phyloP scores from a whole-genome alignment of 2,888 invertebrate species.

The Microctonus brassicae region DNA sequence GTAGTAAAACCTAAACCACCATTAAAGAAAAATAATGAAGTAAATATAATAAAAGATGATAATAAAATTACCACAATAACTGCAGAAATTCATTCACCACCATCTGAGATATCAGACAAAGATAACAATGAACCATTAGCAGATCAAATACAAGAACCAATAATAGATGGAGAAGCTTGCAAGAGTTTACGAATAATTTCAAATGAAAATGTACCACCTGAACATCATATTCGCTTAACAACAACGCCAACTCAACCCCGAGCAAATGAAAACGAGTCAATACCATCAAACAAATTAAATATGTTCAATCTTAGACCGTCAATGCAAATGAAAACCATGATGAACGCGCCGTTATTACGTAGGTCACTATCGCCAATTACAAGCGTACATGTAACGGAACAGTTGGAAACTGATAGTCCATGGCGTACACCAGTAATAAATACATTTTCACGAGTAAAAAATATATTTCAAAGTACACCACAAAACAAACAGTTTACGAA shows the following conservation, averaged over 20 bases:
- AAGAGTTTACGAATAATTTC: not conserved
- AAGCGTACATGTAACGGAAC: slow-evolving; percentile 30
- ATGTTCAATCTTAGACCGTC: slow-evolving; percentile 33
- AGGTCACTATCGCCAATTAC: slow-evolving; percentile 58
- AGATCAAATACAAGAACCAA: not conserved
- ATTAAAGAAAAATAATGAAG: not conserved
- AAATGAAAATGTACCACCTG: slow-evolving; percentile 23
- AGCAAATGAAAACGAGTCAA: slow-evolving; percentile 7
- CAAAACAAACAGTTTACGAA: slow-evolving; percentile 40
- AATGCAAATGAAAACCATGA: slow-evolving; percentile 37
- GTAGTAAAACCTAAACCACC: not conserved
- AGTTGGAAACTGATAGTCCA: slow-evolving; percentile 53
- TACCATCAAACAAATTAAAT: slow-evolving; percentile 39
- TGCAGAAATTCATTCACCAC: not conserved
- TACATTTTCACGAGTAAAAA: slow-evolving; percentile 53
- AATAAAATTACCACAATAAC: not conserved
- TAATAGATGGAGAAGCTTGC: too few species aligned
- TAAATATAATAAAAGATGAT: not conserved
- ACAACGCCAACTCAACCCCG: slow-evolving; percentile 33
- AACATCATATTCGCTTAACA: slow-evolving; percentile 27
- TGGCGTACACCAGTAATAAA: slow-evolving; percentile 51
- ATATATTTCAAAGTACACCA: slow-evolving; percentile 59
- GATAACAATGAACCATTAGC: too few species aligned
- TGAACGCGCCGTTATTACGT: slow-evolving; percentile 48
- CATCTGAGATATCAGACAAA: not conserved